Evolutionary conservation across 2,113 vertebrate species (phyloP), one percentile per base, ranked within the genome.

Genomic region (Leuciscus idus): DNA sequence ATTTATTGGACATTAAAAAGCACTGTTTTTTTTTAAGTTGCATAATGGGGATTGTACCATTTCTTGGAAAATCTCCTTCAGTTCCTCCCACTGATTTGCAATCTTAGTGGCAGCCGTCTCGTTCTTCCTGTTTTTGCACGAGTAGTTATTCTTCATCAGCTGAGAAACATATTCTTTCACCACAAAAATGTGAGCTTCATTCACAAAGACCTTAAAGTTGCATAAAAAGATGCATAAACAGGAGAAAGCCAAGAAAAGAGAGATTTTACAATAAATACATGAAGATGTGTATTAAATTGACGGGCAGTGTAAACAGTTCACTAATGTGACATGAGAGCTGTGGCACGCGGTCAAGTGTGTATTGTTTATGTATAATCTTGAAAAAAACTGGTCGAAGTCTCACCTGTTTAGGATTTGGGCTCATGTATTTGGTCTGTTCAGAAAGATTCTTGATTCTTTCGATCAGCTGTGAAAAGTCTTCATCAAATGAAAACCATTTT

Each of bases 81-180:
- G 92, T 23, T 85, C 1, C 0, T 0, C 5, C 92, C 91, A 94
- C 89, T 96, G 92, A 7, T 2, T 7, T 2, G 64, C 72, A 15
- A 96, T 93, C 78, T 94, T 95, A 5, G 1, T 4, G 0, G 92
- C 93, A 0, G 93, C 94, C 23, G n/a, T 90, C 88, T 94, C 90
- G 59, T 94, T 93, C 84, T 93, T 94, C 8, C 81, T 87, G 89
- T 93, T 95, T 89, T 92, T 93, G 87, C 95, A 95, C 0, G 92
- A 92, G 81, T 93, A 95, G 76, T 91, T 93, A 9, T 82, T 92
- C 74, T 90, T 95, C 94, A 95, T 94, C 73, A 95, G 88, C 88
- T 94, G 94, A 21, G 92, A 88, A 9, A 95, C 3, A 85, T 94
- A 95, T 30, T 94, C 92, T n/a, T 12, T 93, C 68, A 86, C 88